Evolutionary conservation across 2,113 vertebrate species (phyloP).

Genomic region (Melospiza melodia): DNA sequence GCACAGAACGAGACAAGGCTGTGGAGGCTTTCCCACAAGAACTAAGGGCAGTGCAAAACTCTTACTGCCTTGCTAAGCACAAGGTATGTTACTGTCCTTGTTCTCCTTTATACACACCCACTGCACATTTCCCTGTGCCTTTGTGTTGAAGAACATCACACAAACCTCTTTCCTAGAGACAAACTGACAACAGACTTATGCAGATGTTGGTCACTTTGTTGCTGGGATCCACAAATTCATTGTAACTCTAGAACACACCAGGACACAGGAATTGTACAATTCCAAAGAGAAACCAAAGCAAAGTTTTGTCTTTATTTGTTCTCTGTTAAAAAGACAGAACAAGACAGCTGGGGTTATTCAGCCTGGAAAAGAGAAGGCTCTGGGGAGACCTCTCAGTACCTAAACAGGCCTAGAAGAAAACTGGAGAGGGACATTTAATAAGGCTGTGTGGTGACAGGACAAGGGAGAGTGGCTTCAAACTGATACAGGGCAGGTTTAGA

Average conservation of each 20-base stretch:
- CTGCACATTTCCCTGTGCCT: neutral
- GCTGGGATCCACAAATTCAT: neutral
- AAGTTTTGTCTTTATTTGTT: neutral
- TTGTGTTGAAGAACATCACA: neutral
- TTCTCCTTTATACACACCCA: neutral
- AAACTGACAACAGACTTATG: neutral
- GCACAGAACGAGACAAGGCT: neutral
- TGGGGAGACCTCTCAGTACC: neutral
- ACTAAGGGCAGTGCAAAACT: neutral
- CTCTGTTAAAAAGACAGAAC: neutral
- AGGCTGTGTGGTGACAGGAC: neutral
- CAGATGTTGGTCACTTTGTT: rapidly evolving
- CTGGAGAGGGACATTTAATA: neutral
- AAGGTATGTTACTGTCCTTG: neutral
- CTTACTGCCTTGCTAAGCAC: neutral
- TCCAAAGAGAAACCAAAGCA: neutral
- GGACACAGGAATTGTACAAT: neutral
- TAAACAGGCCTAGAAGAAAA: neutral
- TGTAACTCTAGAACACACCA: neutral
- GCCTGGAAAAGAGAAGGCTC: neutral
- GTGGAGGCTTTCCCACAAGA: neutral
- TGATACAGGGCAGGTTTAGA: neutral
- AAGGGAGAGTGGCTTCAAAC: neutral
- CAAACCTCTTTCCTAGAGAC: neutral
- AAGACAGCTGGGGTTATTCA: neutral